Evolutionary conservation across 2,797 vertebrate genomes (phyloP).

Genomic region (Furcifer pardalis): DNA sequence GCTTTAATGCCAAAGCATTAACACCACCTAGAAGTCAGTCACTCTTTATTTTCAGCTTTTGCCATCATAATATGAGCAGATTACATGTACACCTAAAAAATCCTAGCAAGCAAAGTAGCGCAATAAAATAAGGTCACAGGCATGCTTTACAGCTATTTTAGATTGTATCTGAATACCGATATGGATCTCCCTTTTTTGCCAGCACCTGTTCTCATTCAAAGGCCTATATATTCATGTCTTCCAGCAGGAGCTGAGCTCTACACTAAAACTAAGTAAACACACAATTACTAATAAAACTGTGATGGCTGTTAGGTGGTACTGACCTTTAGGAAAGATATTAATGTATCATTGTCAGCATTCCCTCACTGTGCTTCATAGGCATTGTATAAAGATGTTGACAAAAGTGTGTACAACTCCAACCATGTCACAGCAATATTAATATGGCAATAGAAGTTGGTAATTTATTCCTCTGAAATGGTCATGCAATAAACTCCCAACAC

Average conservation of each 20-base stretch:
- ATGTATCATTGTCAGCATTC: constrained; percentile 58
- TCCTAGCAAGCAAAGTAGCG: constrained; percentile 36
- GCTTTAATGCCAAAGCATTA: constrained; percentile 59
- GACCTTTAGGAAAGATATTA: constrained; percentile 64
- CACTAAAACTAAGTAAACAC: constrained; percentile 58
- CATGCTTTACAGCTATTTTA: constrained; percentile 59
- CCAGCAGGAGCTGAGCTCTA: constrained; percentile 56
- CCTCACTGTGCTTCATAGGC: constrained; percentile 64
- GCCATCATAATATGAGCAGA: constrained; percentile 31
- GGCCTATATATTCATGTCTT: constrained; percentile 47
- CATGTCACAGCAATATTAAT: constrained; percentile 54
- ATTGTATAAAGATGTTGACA: constrained; percentile 61
- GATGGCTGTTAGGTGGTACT: constrained; percentile 49
- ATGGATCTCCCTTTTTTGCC: constrained; percentile 40
- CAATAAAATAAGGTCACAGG: constrained; percentile 49
- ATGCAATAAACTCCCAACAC: constrained; percentile 53
- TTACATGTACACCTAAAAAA: constrained; percentile 44
- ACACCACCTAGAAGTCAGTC: constrained; percentile 44
- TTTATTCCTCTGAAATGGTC: constrained; percentile 64
- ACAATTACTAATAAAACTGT: constrained; percentile 56
- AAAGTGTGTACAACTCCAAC: constrained; percentile 52
- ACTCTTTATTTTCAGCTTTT: constrained; percentile 38
- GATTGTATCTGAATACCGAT: constrained; percentile 40
- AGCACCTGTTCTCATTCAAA: constrained; percentile 64
- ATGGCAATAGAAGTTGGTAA: constrained; percentile 58